Conservation (phyloP, 2,888 invertebrate species). For the Pilophorus perplexus region DNA sequence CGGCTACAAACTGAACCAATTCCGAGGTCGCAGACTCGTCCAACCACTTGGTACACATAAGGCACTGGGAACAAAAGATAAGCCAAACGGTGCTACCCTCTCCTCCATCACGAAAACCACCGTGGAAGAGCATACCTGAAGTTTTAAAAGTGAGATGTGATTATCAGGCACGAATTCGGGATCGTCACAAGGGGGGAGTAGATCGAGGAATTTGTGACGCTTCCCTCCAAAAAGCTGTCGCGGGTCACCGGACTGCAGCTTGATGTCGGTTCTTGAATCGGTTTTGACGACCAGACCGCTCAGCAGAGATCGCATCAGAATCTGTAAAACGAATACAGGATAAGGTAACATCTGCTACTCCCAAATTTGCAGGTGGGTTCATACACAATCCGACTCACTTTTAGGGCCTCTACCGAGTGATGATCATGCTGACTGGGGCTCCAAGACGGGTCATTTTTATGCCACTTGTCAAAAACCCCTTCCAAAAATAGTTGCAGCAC, state of each 20-base stretch:
- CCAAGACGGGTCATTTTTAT: constrained; percentile 33
- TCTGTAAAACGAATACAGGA: constrained; percentile 41
- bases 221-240: constrained; percentile 45
- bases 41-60: constrained; percentile 59
- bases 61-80: constrained; percentile 56
- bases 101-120: no score
- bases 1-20: constrained; percentile 58
- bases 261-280: neutral
- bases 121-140: no score
- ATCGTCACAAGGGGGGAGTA: constrained; percentile 45
- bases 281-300: constrained; percentile 47
- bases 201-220: constrained; percentile 45
- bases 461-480: constrained; percentile 44
- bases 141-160: constrained; percentile 47
- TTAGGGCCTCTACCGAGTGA: constrained; percentile 48
- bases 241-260: constrained; percentile 18
- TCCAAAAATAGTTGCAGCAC: constrained; percentile 50
- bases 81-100: no score
- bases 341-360: constrained; percentile 10
- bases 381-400: no score
- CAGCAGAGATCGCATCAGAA: constrained; percentile 52
- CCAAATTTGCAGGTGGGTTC: no score
- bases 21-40: constrained; percentile 60
- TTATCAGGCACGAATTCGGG: constrained; percentile 39
- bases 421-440: constrained; percentile 43